phyloP scores from a whole-genome alignment of 2,113 vertebrate genomes.

The Bungarus multicinctus region DNA sequence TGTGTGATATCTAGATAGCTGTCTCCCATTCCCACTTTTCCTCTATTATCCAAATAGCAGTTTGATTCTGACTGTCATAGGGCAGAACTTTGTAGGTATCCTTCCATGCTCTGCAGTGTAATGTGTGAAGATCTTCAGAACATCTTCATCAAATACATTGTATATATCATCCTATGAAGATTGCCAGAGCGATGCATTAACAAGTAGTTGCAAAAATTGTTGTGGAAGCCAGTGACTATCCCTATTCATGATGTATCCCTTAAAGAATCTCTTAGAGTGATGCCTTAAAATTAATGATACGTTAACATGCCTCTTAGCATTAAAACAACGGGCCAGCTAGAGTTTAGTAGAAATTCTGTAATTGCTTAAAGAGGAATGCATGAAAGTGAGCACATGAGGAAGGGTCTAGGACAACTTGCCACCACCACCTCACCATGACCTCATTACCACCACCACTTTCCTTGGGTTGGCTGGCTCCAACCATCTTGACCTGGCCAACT shows the following conservation, averaged over 20 bases:
- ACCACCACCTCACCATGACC: not conserved
- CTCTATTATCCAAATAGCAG: not conserved
- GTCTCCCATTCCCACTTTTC: not conserved
- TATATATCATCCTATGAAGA: not conserved
- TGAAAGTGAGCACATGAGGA: not conserved
- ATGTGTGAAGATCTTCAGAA: not conserved
- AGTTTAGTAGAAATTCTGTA: not conserved
- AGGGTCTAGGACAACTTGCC: not conserved
- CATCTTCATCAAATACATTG: not conserved
- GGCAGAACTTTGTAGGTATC: not conserved
- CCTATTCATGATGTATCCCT: not conserved
- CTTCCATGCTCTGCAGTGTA: not conserved
- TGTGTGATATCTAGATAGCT: not conserved
- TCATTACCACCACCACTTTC: not conserved
- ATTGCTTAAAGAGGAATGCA: not conserved
- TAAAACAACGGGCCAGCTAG: not conserved
- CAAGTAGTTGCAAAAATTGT: not conserved
- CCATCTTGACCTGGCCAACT: not conserved
- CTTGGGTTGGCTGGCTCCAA: too few relatives aligned
- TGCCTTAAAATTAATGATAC: not conserved
- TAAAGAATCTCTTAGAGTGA: not conserved
- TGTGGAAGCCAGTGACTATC: not conserved
- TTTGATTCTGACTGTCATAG: not conserved
- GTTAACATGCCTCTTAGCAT: not conserved
- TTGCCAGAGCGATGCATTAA: not conserved